Evolutionary conservation across 1,140 invertebrate species (phyloP).

Genomic region (Lysiphlebus fabarum): DNA sequence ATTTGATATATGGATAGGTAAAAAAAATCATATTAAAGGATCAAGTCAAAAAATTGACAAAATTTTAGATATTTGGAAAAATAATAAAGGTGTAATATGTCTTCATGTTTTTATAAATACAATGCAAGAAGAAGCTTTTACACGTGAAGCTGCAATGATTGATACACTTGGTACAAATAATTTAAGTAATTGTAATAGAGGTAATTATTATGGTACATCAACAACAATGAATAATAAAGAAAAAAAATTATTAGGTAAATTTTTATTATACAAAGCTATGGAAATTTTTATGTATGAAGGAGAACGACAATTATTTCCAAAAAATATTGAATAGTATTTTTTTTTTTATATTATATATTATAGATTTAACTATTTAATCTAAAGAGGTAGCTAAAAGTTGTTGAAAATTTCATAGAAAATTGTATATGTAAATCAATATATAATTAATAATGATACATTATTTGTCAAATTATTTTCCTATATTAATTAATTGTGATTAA

Average conservation of each 20-base stretch:
- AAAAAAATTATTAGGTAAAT: constrained; percentile 72
- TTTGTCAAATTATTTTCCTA: too few relatives aligned
- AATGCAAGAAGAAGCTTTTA: constrained; percentile 87
- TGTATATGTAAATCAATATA: too few relatives aligned
- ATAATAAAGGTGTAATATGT: constrained; percentile 80
- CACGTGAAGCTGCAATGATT: constrained; percentile 90
- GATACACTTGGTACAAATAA: constrained; percentile 75
- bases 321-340: constrained; percentile 16
- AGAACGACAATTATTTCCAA: constrained; percentile 65
- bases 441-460: too few relatives aligned
- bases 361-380: too few relatives aligned
- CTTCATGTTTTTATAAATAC: constrained; percentile 89
- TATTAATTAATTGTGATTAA: too few relatives aligned
- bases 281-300: constrained; percentile 84
- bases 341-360: too few relatives aligned
- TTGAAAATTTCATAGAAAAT: too few relatives aligned
- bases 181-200: constrained; percentile 77
- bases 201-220: constrained; percentile 79
- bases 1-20: constrained; percentile 58
- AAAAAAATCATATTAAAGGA: constrained; percentile 28
- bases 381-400: too few relatives aligned
- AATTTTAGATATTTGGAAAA: constrained; percentile 86
- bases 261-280: constrained; percentile 81
- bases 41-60: constrained; percentile 66
- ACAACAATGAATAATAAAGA: constrained; percentile 71